Evolutionary conservation across 2,113 vertebrate genomes (phyloP), one percentile per base, ranked within the genome.

Genomic region (Platanista minor): DNA sequence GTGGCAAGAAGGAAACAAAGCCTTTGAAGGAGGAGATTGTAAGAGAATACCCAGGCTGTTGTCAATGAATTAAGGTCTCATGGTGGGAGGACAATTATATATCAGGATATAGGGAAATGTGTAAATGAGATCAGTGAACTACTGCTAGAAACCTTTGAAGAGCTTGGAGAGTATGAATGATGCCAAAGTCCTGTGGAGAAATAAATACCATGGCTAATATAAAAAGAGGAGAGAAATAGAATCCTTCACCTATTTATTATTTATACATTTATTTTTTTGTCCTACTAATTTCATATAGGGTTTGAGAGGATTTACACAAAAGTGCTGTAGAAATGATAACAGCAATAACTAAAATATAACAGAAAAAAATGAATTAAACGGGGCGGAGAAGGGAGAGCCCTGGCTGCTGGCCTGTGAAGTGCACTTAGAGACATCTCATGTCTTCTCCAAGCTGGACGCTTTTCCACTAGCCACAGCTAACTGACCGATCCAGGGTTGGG

Each of bases 71-170:
- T 96, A 91, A 82, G 59, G 90, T 82, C 94, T 96, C 97, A 90
- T 87, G 84, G 95, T 92, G 97, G 71, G 94, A 90, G 69, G 84
- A 96, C 94, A 96, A 97, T 97, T 96, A 77, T 87, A 94, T 95
- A 85, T 94, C 52, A 33, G 33, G 36, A 92, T 94, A 69, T 59
- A 92, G 20, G 69, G 21, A 64, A 81, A 97, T 5, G 94, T 98
- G 97, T 75, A 97, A 97, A 97, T 97, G 97, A 96, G 97, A 97
- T 97, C 96, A 90, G 43, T 72, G 94, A 96, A 92, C 97, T 95
- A 92, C 43, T 59, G 8, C 92, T 92, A 75, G 92, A 91, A 96
- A 81, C 10, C 95, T 97, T 96, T 95, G 92, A 98, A 95, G 90
- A 92, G 31, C 89, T 29, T 81, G 78, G 83, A 84, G 69, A 93